These are phyloP conservation scores for Scortum barcoo DNA, from an alignment of 2,113 vertebrate genomes.

Conservation along the genomic window DNA sequence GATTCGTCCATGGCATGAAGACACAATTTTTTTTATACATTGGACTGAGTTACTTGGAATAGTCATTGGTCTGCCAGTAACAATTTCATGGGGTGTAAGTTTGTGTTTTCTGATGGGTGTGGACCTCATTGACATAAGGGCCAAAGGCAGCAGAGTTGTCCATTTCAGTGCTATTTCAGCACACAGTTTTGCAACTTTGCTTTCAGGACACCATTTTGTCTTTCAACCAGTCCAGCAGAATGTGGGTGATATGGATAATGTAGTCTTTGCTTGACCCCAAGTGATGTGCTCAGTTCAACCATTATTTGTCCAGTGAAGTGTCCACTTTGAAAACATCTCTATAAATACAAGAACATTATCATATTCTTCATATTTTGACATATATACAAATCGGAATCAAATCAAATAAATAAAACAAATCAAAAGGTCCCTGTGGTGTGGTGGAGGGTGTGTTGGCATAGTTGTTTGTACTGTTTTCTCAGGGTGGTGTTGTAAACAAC, in stretches of 20 bases:
- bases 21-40: not conserved
- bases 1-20: not conserved
- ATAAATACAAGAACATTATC: not conserved
- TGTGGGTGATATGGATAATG: not conserved
- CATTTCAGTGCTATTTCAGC: not conserved
- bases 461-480: no score
- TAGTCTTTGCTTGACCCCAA: not conserved
- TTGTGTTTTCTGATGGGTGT: not conserved
- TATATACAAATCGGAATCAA: not conserved
- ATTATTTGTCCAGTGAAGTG: constrained; percentile 1
- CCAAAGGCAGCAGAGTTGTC: not conserved
- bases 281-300: not conserved
- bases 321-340: not conserved
- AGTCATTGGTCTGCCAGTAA: not conserved
- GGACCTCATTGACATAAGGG: not conserved
- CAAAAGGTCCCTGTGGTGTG: not conserved
- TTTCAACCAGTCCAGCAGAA: not conserved
- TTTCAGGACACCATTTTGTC: not conserved
- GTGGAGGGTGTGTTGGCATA: no score
- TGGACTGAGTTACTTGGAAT: not conserved
- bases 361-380: not conserved
- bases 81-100: not conserved
- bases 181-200: not conserved
- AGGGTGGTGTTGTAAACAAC: no score
- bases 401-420: not conserved